Conservation (phyloP, 2,113 vertebrate genomes). For the Mola mola region DNA sequence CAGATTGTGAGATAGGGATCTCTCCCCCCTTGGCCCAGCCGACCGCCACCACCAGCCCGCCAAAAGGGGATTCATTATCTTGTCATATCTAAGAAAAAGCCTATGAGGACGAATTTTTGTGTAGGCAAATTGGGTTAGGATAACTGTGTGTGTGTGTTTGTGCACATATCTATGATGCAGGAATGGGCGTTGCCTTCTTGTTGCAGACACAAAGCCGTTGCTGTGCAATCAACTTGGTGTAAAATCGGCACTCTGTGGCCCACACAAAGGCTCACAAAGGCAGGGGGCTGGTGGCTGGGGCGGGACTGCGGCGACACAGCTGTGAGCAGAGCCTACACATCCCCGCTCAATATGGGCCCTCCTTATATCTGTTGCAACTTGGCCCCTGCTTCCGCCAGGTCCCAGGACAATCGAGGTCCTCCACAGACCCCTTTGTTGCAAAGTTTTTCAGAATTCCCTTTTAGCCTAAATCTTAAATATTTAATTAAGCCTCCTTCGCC, state of each 20-base stretch:
- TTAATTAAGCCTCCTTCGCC: slow-evolving; percentile 84
- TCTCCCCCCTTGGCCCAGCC: neutral
- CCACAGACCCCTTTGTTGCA: slow-evolving; percentile 83
- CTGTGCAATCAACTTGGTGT: slow-evolving; percentile 86
- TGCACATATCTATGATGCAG: slow-evolving; percentile 39
- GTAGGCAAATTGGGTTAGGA: slow-evolving; percentile 55
- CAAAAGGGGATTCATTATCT: slow-evolving; percentile 81
- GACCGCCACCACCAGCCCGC: slow-evolving; percentile 53
- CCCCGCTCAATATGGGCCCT: slow-evolving; percentile 87
- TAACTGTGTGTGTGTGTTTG: slow-evolving; percentile 47
- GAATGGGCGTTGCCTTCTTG: slow-evolving; percentile 68
- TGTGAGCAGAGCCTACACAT: slow-evolving; percentile 89
- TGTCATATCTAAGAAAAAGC: slow-evolving; percentile 70
- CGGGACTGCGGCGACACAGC: slow-evolving; percentile 85
- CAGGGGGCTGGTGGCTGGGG: slow-evolving; percentile 88
- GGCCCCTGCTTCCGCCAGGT: slow-evolving; percentile 82
- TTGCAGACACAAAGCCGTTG: slow-evolving; percentile 84
- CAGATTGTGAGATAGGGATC: slow-evolving; percentile 54
- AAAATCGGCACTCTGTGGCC: slow-evolving; percentile 84
- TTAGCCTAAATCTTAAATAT: slow-evolving; percentile 88
- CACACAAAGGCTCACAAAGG: slow-evolving; percentile 86
- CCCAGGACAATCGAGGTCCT: slow-evolving; percentile 79
- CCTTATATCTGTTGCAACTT: slow-evolving; percentile 84
- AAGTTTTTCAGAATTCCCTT: slow-evolving; percentile 82
- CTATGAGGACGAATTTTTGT: slow-evolving; percentile 28